phyloP scores from a whole-genome alignment of 2,113 vertebrate species.

The Eira barbara region DNA sequence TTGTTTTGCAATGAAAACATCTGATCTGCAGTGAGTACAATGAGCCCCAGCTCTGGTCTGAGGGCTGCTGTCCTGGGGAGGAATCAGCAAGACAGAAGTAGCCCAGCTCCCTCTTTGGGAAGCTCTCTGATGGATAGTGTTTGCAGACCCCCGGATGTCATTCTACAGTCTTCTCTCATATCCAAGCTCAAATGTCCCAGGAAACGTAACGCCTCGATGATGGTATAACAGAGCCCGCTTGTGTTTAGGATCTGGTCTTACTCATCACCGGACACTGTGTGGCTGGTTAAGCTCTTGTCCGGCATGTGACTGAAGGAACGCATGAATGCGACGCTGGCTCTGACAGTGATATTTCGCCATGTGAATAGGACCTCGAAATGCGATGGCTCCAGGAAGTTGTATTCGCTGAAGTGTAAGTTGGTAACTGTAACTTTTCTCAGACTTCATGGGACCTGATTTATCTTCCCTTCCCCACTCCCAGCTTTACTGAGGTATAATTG shows the following conservation, averaged over 20 bases:
- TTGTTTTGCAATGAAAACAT: neutral
- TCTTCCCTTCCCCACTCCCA: neutral
- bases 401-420: neutral
- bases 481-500: neutral
- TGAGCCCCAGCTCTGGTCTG: too few species aligned
- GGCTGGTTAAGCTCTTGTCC: neutral
- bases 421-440: neutral
- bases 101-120: too few species aligned
- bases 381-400: neutral
- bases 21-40: neutral
- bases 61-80: neutral
- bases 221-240: fast-evolving
- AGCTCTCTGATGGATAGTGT: neutral
- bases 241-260: neutral
- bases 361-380: neutral
- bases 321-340: neutral
- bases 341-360: neutral
- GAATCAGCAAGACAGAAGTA: neutral
- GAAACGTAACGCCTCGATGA: neutral
- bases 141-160: neutral
- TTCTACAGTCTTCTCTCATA: neutral
- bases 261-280: neutral
- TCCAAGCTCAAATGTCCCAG: neutral
- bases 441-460: neutral
- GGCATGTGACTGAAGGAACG: neutral